Evolutionary conservation across 1,140 invertebrate species (phyloP), one percentile per base, ranked within the genome.

Genomic region (Calephelis virginiensis): DNA sequence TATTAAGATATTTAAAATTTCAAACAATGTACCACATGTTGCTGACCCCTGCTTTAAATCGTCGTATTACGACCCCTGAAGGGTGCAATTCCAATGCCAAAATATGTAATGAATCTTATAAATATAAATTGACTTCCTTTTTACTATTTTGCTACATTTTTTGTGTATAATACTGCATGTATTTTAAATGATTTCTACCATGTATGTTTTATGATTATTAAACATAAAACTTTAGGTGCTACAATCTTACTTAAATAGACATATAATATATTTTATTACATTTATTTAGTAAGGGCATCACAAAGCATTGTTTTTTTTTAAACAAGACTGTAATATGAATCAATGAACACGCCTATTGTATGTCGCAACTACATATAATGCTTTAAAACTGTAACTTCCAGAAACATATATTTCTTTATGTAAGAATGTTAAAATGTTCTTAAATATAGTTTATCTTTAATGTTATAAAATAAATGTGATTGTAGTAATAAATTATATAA

Each of bases 161-260:
- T 53, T 53, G 28, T 59, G 53, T 38, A 59, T 38, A 59, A 37
- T 38, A 38, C 28, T 59, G 53, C 53, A 59, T 38, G 28, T 59
- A 8, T 28, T 38, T 38, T 38, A 59, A 8, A 59, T 38, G 37
- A 59, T 37, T 37, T 53, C 5, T 5, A 38, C 37, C 8, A 56
- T 10, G 28, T 37, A 10, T 56, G 37, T 56, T 48, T 10, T 48
- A 5, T 48, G 49, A 50, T 50, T 43, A 43, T 28, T 28, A 4
- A 13, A 49, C 13, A 71, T 69, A 70, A 62, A 79, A 79, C 73
- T 63, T 83, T 86, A 87, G 86, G 86, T 89, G 86, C 86, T 89
- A 89, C 77, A 76, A 73, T 78, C 80, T 83, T 89, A 89, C 86
- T 86, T 89, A 89, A 89, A 78, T 76, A 67, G 60, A 70, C 17